Conservation (phyloP, 2,797 vertebrate species). For the Enteromius viviparus region DNA sequence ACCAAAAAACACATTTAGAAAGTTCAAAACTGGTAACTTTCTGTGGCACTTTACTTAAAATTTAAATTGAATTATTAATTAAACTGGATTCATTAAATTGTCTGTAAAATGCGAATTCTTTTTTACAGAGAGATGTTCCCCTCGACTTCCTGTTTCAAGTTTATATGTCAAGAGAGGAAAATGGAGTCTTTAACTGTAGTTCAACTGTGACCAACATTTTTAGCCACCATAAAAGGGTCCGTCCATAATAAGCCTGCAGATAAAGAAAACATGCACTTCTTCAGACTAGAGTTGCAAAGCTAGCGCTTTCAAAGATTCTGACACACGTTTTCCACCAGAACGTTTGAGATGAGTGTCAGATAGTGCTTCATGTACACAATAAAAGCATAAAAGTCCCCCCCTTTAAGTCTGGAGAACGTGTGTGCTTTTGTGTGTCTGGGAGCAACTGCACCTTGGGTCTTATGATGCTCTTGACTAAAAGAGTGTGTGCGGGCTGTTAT, state of each 20-base stretch:
- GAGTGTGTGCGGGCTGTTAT: slow-evolving; percentile 50
- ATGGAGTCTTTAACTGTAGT: neutral
- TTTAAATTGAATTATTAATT: neutral
- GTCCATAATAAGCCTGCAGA: slow-evolving; percentile 12
- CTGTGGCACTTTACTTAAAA: neutral
- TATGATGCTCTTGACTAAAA: slow-evolving; percentile 17
- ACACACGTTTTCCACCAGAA: slow-evolving; percentile 65
- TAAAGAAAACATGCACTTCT: slow-evolving; percentile 34
- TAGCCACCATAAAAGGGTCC: neutral
- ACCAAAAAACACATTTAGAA: neutral
- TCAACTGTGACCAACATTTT: neutral
- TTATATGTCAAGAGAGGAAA: slow-evolving; percentile 6
- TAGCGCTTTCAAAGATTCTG: slow-evolving; percentile 50
- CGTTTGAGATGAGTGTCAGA: slow-evolving; percentile 57
- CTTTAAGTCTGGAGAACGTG: slow-evolving; percentile 40
- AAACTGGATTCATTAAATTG: neutral
- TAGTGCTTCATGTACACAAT: slow-evolving; percentile 61
- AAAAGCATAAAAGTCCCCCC: slow-evolving; percentile 39
- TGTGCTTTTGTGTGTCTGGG: slow-evolving; percentile 16
- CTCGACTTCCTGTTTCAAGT: neutral
- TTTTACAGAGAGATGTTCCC: neutral
- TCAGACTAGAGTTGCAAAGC: slow-evolving; percentile 59
- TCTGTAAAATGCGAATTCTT: neutral
- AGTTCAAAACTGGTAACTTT: neutral
- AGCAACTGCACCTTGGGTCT: slow-evolving; percentile 16